Percentiles rank a stretch among this genome's conserved stretches.
Evolutionary conservation across 1,140 invertebrate species (phyloP).

Genomic region (Conopomorpha cramerella): DNA sequence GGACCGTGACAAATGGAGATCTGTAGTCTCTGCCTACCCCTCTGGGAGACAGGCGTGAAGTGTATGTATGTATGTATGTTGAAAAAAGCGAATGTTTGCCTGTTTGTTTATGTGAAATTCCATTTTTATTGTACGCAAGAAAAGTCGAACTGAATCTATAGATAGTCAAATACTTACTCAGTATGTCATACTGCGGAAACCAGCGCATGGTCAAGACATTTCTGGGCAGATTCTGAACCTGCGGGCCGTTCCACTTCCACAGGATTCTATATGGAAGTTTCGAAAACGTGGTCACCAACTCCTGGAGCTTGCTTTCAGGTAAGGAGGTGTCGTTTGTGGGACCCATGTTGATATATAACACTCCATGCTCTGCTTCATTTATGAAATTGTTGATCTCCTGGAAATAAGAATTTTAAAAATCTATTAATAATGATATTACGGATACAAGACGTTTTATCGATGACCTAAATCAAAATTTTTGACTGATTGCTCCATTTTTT

Average conservation of each 20-base stretch:
- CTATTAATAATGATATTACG: not conserved
- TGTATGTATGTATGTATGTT: no score
- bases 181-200: constrained; percentile 67
- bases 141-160: constrained; percentile 3
- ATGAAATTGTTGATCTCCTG: constrained; percentile 66
- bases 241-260: constrained; percentile 64
- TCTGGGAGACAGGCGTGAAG: no score
- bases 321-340: constrained; percentile 62
- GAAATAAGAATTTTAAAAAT: constrained; percentile 12
- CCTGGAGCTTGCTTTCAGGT: constrained; percentile 63
- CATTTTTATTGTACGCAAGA: not conserved
- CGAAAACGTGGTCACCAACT: constrained; percentile 57
- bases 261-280: constrained; percentile 59
- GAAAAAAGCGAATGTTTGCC: no score
- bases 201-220: constrained; percentile 66
- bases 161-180: constrained; percentile 52
- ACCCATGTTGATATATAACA: constrained; percentile 68
- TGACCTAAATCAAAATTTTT: not conserved
- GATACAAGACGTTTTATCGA: not conserved
- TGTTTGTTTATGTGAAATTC: no score
- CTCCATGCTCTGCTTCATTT: constrained; percentile 63
- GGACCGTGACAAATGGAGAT: no score
- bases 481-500: no score
- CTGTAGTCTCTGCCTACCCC: no score
- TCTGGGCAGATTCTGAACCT: constrained; percentile 49